Conservation (phyloP, 2,113 vertebrate genomes). For the Mungos mungo region DNA sequence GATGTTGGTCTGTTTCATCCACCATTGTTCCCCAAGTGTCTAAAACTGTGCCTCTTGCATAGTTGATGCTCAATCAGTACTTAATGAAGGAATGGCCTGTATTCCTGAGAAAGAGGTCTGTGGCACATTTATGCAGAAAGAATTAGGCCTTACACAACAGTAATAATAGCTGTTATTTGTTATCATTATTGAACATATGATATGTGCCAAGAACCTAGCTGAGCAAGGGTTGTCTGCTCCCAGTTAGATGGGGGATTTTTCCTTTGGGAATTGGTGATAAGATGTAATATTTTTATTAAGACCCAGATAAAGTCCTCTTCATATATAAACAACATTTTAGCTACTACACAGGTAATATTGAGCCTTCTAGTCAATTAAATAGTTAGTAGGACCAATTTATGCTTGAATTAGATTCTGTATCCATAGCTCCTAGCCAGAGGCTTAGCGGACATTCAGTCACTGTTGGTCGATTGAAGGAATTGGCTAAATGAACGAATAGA, state of each 20-base stretch:
- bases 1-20: neutral
- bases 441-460: neutral
- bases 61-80: neutral
- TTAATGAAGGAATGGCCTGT: neutral
- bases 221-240: neutral
- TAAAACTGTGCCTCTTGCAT: neutral
- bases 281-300: neutral
- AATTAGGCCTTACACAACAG: neutral
- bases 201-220: neutral
- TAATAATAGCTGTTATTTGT: neutral
- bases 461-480: neutral
- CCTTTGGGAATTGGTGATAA: neutral
- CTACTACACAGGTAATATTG: neutral
- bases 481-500: neutral
- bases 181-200: neutral
- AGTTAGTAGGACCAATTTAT: neutral
- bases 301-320: neutral
- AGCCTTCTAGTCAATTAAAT: constrained; percentile 5
- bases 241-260: neutral
- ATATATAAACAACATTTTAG: constrained; percentile 8
- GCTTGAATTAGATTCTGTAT: neutral
- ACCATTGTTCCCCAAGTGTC: neutral
- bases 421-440: neutral
- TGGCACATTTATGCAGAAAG: neutral
- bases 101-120: neutral